A percentile compares a stretch with the other conserved stretches of the same genome.
phyloP scores from a whole-genome alignment of 2,888 invertebrate species.

The Lymantria monacha region DNA sequence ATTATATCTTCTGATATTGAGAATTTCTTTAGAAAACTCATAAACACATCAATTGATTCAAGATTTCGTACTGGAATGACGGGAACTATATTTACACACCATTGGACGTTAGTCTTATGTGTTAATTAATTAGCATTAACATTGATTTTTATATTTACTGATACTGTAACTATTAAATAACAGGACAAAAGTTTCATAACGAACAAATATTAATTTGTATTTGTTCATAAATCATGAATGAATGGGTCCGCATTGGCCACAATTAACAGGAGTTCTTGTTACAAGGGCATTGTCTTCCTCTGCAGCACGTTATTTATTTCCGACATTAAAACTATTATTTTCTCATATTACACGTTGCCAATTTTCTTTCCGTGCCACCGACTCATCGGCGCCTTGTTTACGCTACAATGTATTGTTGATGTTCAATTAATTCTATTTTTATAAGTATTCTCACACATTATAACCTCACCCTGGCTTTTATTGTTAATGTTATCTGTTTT shows the following conservation, averaged over 20 bases:
- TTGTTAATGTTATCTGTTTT: conserved; percentile 52
- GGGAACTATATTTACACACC: no score
- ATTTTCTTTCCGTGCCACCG: conserved; percentile 66
- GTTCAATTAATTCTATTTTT: conserved; percentile 67
- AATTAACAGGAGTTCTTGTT: conserved; percentile 76
- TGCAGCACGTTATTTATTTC: conserved; percentile 72
- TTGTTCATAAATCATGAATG: conserved; percentile 69
- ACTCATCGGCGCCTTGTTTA: conserved; percentile 62
- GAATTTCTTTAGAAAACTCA: no score
- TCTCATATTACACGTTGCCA: conserved; percentile 62
- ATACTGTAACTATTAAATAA: neutral
- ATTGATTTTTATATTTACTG: no score
- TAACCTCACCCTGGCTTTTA: conserved; percentile 41
- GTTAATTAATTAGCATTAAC: no score
- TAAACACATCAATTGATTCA: no score
- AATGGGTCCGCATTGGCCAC: conserved; percentile 63
- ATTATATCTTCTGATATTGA: no score
- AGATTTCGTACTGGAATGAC: no score
- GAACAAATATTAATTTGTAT: conserved; percentile 68
- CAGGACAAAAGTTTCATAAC: conserved; percentile 39
- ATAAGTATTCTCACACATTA: conserved; percentile 64
- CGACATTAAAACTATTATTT: conserved; percentile 76
- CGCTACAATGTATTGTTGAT: conserved; percentile 53
- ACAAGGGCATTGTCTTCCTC: conserved; percentile 74
- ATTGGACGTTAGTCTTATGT: no score